Conservation (phyloP, 2,113 vertebrate species). For the Campylomormyrus numenius region DNA sequence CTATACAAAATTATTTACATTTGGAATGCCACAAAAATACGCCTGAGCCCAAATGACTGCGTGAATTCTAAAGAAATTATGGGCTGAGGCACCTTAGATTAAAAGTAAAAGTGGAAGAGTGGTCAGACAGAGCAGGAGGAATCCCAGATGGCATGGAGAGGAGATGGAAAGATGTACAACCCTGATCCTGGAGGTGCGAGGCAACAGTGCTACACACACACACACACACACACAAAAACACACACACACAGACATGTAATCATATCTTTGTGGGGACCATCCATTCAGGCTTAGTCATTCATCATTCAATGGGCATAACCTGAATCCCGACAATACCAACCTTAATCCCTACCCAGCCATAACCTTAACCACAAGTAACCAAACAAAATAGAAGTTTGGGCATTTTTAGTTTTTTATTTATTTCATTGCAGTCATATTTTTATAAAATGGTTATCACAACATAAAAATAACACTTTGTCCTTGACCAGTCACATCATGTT, state of each 20-base stretch:
- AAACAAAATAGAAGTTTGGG: not conserved
- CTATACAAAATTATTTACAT: not conserved
- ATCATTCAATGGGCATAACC: not conserved
- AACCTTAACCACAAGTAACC: not conserved
- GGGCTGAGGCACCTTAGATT: not conserved
- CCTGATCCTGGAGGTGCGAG: not conserved
- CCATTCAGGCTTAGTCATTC: not conserved
- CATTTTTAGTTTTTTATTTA: not conserved
- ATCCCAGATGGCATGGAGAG: not conserved
- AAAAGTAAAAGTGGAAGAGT: not conserved
- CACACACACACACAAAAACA: not conserved
- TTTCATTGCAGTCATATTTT: not conserved
- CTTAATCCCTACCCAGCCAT: not conserved
- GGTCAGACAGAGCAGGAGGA: not conserved
- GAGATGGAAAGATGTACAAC: not conserved
- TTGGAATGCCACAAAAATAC: not conserved
- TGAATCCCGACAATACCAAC: not conserved
- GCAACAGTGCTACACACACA: not conserved
- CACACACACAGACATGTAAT: not conserved
- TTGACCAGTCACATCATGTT: not conserved
- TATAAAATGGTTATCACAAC: not conserved
- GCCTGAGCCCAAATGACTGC: not conserved
- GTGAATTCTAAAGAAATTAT: not conserved
- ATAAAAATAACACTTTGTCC: not conserved
- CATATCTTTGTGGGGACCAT: not conserved